These are phyloP conservation scores for Ailurus styani DNA, from an alignment of 2,113 vertebrate species.

Conservation along the genomic window DNA sequence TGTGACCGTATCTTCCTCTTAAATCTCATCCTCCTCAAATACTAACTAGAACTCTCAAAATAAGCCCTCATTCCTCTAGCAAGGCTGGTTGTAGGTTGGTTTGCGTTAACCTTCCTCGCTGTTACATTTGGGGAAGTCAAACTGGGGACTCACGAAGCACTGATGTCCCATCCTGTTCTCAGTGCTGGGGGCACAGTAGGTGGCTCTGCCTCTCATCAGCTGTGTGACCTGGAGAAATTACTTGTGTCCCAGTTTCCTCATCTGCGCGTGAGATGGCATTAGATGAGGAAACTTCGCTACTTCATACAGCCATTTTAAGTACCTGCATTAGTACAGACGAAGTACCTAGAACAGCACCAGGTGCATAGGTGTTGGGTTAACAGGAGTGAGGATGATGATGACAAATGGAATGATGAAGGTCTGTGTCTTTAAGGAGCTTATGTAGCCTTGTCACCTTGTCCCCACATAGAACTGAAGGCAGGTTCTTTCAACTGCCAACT, in stretches of 20 bases:
- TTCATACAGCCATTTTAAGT: neutral
- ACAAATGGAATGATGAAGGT: neutral
- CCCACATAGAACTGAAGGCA: neutral
- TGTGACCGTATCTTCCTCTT: neutral
- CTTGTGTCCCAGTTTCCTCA: neutral
- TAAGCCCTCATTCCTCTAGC: neutral
- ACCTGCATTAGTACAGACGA: neutral
- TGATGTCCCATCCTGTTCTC: neutral
- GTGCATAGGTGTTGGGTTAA: rapidly evolving
- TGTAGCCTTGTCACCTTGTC: too few species aligned
- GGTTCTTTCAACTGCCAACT: neutral
- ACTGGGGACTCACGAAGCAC: neutral
- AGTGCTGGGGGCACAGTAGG: neutral
- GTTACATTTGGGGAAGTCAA: neutral
- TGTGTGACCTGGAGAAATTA: neutral
- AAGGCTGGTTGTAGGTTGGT: neutral
- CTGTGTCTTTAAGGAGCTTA: neutral
- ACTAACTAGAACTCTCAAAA: neutral
- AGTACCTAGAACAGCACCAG: neutral
- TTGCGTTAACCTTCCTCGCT: too few species aligned
- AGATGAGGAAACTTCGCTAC: neutral
- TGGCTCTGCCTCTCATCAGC: neutral
- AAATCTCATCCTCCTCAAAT: neutral
- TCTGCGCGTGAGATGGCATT: neutral
- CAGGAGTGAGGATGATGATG: neutral